A percentile compares a stretch with the other conserved stretches of the same genome.
phyloP scores from a whole-genome alignment of 2,888 invertebrate species.

The Coelopa pilipes region DNA sequence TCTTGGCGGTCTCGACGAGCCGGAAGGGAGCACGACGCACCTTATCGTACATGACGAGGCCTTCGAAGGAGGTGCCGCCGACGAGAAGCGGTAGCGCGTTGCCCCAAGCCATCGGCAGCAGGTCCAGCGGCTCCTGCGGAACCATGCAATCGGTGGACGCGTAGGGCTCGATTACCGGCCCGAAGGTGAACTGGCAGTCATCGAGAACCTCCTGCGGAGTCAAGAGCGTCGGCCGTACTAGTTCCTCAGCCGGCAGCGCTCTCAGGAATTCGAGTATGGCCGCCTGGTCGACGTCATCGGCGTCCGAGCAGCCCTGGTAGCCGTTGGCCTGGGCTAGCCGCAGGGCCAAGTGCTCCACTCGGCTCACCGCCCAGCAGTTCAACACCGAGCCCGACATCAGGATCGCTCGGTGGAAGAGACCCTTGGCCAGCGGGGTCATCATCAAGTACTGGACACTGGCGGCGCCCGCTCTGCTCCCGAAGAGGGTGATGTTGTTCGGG shows the following conservation, averaged over 20 bases:
- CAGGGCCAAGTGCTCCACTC: constrained; percentile 49
- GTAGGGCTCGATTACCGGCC: constrained; percentile 63
- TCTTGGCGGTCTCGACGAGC: constrained; percentile 49
- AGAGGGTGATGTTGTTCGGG: constrained; percentile 72
- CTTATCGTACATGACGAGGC: constrained; percentile 54
- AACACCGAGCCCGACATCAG: constrained; percentile 75
- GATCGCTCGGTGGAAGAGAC: constrained; percentile 77
- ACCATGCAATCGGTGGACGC: constrained; percentile 54
- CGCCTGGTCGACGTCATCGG: constrained; percentile 49
- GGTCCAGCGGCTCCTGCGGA: constrained; percentile 51
- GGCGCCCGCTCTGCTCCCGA: constrained; percentile 72
- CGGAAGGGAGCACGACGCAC: too few relatives aligned
- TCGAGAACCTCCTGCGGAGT: constrained; percentile 53
- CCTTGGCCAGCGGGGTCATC: constrained; percentile 76
- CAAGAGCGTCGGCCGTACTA: constrained; percentile 54
- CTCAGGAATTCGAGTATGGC: constrained; percentile 50
- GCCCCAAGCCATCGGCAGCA: constrained; percentile 59
- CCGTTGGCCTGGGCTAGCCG: constrained; percentile 56
- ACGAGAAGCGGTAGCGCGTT: constrained; percentile 61
- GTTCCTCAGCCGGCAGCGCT: constrained; percentile 45
- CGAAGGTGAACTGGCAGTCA: constrained; percentile 59
- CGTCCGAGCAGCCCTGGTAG: constrained; percentile 52
- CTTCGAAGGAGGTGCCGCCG: constrained; percentile 64
- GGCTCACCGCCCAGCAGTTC: constrained; percentile 64
- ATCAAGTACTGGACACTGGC: constrained; percentile 69